phyloP scores from a whole-genome alignment of 2,797 vertebrate species.

The Dendrocincla fuliginosa region DNA sequence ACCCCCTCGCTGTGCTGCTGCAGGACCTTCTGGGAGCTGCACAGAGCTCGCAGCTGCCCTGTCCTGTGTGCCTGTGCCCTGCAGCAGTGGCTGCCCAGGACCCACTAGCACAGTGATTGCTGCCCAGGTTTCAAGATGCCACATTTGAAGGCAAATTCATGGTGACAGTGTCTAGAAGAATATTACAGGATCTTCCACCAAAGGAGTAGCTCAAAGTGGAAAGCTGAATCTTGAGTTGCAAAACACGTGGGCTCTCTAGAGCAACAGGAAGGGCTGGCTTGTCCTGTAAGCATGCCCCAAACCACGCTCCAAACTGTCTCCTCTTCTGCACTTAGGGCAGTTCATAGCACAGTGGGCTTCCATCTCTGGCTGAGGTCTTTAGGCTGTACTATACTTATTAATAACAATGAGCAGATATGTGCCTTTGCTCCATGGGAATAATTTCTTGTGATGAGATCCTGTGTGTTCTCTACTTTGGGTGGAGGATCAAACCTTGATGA shows the following conservation, averaged over 20 bases:
- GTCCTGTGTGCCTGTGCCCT: neutral
- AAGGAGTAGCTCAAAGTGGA: neutral
- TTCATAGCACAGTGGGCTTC: neutral
- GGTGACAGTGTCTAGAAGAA: neutral
- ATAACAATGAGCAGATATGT: neutral
- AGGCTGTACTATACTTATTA: neutral
- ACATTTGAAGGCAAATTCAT: neutral
- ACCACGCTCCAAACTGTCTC: neutral
- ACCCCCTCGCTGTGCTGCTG: neutral
- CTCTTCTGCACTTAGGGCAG: neutral
- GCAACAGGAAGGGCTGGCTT: neutral
- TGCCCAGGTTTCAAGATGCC: neutral
- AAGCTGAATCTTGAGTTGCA: neutral
- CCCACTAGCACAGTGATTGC: neutral
- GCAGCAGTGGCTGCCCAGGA: neutral
- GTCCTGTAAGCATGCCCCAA: neutral
- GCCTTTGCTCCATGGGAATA: neutral
- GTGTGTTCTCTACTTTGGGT: neutral
- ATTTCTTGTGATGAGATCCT: neutral
- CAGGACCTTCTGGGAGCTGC: neutral
- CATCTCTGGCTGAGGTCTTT: neutral
- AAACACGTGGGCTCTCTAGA: fast-evolving
- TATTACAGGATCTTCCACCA: neutral
- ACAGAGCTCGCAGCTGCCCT: neutral
- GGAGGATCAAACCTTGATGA: neutral